Evolutionary conservation across 2,113 vertebrate genomes (phyloP).

Genomic region (Alouatta palliata): DNA sequence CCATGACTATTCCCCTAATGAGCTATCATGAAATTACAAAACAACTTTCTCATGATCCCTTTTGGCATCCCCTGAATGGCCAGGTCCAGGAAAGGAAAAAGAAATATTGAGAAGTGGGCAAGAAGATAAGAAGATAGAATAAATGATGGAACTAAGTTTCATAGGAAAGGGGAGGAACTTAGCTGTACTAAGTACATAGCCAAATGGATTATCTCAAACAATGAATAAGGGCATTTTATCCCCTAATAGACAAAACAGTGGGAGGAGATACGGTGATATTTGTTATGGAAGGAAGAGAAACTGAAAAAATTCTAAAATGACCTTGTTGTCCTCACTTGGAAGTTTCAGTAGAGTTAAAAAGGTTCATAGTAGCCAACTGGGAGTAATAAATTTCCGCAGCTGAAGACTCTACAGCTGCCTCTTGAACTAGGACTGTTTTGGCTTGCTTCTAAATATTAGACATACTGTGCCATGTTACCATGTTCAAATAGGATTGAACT

Average conservation of each 20-base stretch:
- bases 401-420: slow-evolving; percentile 57
- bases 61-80: not conserved
- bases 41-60: not conserved
- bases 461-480: not conserved
- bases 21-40: not conserved
- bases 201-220: not conserved
- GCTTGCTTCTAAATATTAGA: slow-evolving; percentile 66
- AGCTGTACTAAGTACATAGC: not conserved
- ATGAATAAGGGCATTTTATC: not conserved
- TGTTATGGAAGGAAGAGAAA: not conserved
- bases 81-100: not conserved
- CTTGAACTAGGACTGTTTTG: slow-evolving; percentile 51
- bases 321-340: not conserved
- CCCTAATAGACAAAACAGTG: not conserved
- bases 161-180: not conserved
- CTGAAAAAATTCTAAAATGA: not conserved
- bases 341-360: not conserved
- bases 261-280: not conserved
- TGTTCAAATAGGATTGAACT: slow-evolving; percentile 65
- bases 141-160: not conserved
- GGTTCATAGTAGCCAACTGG: not conserved
- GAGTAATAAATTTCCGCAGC: slow-evolving; percentile 74
- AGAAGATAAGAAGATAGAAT: no score
- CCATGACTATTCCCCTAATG: not conserved
- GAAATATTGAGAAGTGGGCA: not conserved